phyloP scores from a whole-genome alignment of 2,888 invertebrate genomes.

The Belgica antarctica region DNA sequence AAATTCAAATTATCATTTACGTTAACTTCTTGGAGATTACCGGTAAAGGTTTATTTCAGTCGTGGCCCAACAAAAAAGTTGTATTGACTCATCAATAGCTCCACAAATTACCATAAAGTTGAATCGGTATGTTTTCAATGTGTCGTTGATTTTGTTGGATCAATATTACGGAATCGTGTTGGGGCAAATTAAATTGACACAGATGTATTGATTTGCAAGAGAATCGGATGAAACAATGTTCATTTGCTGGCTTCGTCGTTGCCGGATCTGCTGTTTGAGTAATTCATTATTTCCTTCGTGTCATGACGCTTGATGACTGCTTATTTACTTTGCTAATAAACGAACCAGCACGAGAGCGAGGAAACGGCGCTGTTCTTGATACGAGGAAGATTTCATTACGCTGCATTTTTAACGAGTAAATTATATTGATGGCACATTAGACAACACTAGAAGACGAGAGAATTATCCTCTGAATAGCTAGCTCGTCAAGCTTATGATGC shows the following conservation, averaged over 20 bases:
- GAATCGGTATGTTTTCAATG: conserved; percentile 10
- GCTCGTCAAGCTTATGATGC: conserved; percentile 1
- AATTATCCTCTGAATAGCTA: background rate
- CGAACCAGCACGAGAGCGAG: background rate
- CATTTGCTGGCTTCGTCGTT: background rate
- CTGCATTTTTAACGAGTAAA: conserved; percentile 5
- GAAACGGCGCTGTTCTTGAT: background rate
- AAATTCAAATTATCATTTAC: conserved; percentile 16
- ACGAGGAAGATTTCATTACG: background rate
- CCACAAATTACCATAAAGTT: conserved; percentile 10
- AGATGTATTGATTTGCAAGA: conserved; percentile 13
- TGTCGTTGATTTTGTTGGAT: conserved; percentile 33
- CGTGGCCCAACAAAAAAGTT: too few species aligned
- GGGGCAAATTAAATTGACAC: conserved; percentile 39
- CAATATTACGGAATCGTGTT: conserved; percentile 31
- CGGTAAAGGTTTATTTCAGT: too few species aligned
- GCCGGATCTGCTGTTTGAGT: conserved; percentile 16
- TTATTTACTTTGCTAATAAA: conserved; percentile 26
- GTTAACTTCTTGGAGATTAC: background rate
- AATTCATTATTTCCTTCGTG: conserved; percentile 28
- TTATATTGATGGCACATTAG: background rate
- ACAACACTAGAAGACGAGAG: background rate
- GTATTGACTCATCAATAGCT: background rate
- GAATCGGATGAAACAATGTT: conserved; percentile 2
- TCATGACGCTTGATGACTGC: conserved; percentile 28